Percentiles rank a stretch among this genome's conserved stretches.
Conservation (phyloP, 1,140 invertebrate genomes). For the Orchestia grillus region DNA sequence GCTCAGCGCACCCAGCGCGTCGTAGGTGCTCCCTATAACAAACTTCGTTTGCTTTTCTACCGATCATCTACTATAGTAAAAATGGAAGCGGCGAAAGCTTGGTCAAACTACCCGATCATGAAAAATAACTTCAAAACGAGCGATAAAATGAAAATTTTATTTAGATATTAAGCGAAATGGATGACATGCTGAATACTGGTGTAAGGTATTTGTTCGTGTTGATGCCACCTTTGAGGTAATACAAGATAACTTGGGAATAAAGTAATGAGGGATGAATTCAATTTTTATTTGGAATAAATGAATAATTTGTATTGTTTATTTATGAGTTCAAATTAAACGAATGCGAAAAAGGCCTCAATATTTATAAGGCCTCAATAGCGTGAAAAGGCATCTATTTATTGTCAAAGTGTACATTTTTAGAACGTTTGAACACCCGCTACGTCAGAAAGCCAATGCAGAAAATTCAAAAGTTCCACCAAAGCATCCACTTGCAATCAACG, state of each 20-base stretch:
- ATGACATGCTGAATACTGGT: background rate
- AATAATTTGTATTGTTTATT: background rate
- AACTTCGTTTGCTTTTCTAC: background rate
- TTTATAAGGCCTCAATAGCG: background rate
- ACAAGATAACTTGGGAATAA: background rate
- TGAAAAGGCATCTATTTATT: background rate
- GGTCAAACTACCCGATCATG: background rate
- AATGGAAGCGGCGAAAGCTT: background rate
- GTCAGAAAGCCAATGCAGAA: background rate
- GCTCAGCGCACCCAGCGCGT: background rate
- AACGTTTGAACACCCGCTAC: background rate
- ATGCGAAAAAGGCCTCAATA: background rate
- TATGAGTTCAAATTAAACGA: background rate
- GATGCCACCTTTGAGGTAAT: background rate
- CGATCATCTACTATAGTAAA: background rate
- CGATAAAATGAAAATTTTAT: background rate
- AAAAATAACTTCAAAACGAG: too few relatives aligned
- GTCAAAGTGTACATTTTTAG: background rate
- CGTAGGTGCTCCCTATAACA: background rate
- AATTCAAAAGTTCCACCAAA: background rate
- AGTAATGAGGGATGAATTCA: background rate
- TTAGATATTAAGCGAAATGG: background rate
- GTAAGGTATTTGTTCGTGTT: background rate
- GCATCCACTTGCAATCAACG: background rate
- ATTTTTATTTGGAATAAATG: background rate